Percentiles rank a stretch among this genome's conserved stretches.
Conservation (phyloP, 2,113 vertebrate species). For the Girardinichthys multiradiatus region DNA sequence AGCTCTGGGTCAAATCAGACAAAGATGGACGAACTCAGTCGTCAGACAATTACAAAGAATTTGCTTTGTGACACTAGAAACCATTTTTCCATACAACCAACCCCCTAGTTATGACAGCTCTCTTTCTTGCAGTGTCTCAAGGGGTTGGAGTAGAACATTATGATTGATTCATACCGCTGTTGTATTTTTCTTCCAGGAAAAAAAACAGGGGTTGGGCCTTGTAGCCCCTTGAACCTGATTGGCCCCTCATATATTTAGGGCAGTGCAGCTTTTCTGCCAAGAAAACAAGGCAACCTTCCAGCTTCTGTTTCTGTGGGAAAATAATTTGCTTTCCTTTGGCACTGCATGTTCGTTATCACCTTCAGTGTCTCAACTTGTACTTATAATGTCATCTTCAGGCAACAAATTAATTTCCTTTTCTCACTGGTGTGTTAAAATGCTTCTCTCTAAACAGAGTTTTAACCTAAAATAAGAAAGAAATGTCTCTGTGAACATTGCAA, state of each 20-base stretch:
- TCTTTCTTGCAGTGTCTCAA: constrained; percentile 70
- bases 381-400: constrained; percentile 7
- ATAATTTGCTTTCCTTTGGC: constrained; percentile 49
- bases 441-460: not conserved
- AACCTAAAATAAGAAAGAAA: not conserved
- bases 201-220: constrained; percentile 44
- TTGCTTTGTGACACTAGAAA: constrained; percentile 76
- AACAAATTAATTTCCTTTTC: not conserved
- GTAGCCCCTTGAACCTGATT: constrained; percentile 51
- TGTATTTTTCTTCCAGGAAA: constrained; percentile 68
- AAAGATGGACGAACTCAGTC: constrained; percentile 74
- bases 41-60: constrained; percentile 76
- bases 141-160: constrained; percentile 69
- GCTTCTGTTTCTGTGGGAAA: constrained; percentile 38
- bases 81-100: constrained; percentile 69
- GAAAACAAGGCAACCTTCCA: constrained; percentile 45
- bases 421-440: not conserved
- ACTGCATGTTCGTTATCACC: constrained; percentile 37
- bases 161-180: constrained; percentile 74
- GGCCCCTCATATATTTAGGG: constrained; percentile 62
- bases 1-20: constrained; percentile 78
- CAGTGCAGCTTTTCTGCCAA: constrained; percentile 54
- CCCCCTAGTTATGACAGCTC: constrained; percentile 73
- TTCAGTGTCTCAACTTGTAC: constrained; percentile 25
- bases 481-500: not conserved